A percentile compares a stretch with the other conserved stretches of the same genome.
Conservation (phyloP, 2,113 vertebrate genomes). For the Saguinus midas region DNA sequence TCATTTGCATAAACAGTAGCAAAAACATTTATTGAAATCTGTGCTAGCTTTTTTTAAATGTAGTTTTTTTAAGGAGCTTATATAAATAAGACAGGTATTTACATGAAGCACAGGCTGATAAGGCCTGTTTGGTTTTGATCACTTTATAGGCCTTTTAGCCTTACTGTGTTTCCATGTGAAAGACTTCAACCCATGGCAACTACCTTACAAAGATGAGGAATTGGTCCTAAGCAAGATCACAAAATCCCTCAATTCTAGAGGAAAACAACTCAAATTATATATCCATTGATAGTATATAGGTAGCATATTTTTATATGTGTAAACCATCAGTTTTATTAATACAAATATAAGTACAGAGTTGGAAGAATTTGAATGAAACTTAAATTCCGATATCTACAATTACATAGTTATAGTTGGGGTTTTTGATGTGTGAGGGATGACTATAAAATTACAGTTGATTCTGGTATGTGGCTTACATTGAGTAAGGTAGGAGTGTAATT, state of each 20-base stretch:
- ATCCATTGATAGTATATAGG: not conserved
- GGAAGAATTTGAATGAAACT: not conserved
- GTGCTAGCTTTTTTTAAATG: not conserved
- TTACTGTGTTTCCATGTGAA: not conserved
- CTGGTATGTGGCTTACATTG: not conserved
- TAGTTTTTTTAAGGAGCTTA: not conserved
- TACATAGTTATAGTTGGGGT: not conserved
- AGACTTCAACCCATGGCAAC: not conserved
- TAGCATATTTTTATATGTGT: not conserved
- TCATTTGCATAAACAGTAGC: not conserved
- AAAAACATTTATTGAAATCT: slow-evolving; percentile 5
- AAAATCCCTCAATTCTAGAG: not conserved
- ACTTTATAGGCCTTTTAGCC: not conserved
- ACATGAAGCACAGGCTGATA: not conserved
- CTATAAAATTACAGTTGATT: not conserved
- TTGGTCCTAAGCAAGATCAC: not conserved
- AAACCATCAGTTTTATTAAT: not conserved
- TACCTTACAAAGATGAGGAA: not conserved
- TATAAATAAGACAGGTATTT: not conserved
- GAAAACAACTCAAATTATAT: not conserved
- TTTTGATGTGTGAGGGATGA: not conserved
- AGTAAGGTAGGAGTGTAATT: not conserved
- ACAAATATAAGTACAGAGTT: not conserved
- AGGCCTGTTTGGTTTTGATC: not conserved
- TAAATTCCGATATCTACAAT: not conserved